These are phyloP conservation scores for Cotesia vestalis DNA, from an alignment of 1,140 invertebrate genomes.

Conservation along the genomic window DNA sequence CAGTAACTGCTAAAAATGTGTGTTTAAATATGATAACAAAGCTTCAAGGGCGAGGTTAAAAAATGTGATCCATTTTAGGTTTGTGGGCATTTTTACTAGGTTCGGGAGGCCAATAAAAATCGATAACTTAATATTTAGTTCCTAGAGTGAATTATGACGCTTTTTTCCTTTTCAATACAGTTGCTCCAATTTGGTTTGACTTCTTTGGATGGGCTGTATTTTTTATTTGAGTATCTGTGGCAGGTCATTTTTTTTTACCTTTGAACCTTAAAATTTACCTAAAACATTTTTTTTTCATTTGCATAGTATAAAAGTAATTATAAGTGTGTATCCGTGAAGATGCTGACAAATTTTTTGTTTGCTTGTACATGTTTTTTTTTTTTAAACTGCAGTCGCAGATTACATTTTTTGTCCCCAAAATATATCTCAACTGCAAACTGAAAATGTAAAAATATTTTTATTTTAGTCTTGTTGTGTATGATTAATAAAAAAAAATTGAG, in stretches of 20 bases:
- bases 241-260: no score
- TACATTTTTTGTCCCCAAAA: no score
- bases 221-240: neutral
- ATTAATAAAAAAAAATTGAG: no score
- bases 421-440: no score
- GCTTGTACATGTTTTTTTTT: no score
- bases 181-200: conserved; percentile 28
- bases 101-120: conserved; percentile 8
- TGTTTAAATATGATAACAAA: neutral
- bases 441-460: no score
- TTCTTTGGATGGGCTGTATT: neutral
- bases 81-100: no score
- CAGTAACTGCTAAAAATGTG: neutral
- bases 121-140: neutral
- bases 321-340: no score
- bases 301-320: no score
- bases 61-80: conserved; percentile 20
- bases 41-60: conserved; percentile 2
- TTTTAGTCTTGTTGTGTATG: no score
- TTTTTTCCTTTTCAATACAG: neutral
- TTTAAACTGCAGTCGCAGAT: no score
- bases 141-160: conserved; percentile 7
- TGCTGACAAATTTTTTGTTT: no score
- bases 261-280: neutral
- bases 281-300: neutral